Conservation (phyloP, 1,140 invertebrate genomes). For the Physella acuta region DNA sequence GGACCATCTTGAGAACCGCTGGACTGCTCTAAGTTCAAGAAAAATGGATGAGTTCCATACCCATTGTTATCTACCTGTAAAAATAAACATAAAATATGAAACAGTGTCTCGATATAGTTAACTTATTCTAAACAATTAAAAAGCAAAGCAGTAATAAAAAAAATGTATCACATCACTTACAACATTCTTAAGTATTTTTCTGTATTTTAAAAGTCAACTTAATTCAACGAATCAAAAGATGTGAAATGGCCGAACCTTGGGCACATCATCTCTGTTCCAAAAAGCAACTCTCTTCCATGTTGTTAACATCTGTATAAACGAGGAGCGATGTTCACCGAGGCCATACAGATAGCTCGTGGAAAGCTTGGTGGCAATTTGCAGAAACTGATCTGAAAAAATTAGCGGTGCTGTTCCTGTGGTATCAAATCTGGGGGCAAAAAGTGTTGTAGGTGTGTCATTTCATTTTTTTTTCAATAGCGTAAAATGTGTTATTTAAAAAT, state of each 20-base stretch:
- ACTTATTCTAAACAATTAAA: not conserved
- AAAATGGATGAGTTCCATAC: slow-evolving; percentile 67
- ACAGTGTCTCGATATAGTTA: not conserved
- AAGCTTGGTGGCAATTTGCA: slow-evolving; percentile 55
- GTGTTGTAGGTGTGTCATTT: no score
- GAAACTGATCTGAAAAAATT: slow-evolving; percentile 57
- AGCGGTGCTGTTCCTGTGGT: slow-evolving; percentile 59
- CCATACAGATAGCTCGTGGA: slow-evolving; percentile 55
- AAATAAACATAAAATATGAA: no score
- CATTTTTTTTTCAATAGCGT: no score
- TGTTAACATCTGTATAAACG: slow-evolving; percentile 31
- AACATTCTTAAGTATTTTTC: not conserved
- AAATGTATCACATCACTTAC: not conserved
- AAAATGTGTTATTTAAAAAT: no score
- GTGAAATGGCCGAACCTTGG: no score
- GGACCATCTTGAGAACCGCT: slow-evolving; percentile 31
- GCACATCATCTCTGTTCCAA: slow-evolving; percentile 45
- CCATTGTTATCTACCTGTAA: slow-evolving; percentile 54
- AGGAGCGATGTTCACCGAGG: slow-evolving; percentile 57
- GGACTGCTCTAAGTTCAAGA: slow-evolving; percentile 62
- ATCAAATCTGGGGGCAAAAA: slow-evolving; percentile 46
- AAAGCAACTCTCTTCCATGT: slow-evolving; percentile 48
- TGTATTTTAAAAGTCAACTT: not conserved
- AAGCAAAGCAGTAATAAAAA: not conserved
- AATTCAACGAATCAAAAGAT: no score